Evolutionary conservation across 2,888 invertebrate genomes (phyloP).

Genomic region (Urechis unicinctus): DNA sequence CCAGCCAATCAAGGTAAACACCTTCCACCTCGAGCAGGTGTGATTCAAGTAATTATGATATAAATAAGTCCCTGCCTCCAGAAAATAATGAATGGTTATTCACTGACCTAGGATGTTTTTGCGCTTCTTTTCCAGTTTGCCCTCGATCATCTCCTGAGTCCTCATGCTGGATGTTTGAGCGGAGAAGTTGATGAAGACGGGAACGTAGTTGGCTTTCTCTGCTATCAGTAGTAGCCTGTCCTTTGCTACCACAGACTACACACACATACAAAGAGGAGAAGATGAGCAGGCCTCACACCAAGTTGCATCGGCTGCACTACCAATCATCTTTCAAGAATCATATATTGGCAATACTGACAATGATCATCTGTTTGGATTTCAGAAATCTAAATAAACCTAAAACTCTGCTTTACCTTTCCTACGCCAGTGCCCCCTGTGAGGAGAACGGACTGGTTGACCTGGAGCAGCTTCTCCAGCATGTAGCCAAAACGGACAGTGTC

Average conservation of each 20-base stretch:
- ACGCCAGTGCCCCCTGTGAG: conserved; percentile 80
- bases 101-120: conserved; percentile 51
- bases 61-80: no score
- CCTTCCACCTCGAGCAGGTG: no score
- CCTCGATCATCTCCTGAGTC: conserved; percentile 78
- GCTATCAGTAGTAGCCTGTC: conserved; percentile 65
- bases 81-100: no score
- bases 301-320: neutral
- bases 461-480: conserved; percentile 68
- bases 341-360: no score
- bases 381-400: no score
- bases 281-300: neutral
- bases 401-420: conserved; percentile 10
- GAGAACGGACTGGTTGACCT: conserved; percentile 70
- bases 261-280: conserved; percentile 4
- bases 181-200: conserved; percentile 79
- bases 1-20: no score
- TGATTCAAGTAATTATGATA: no score
- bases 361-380: no score
- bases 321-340: no score
- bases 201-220: conserved; percentile 61
- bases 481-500: conserved; percentile 83
- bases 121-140: conserved; percentile 75
- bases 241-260: conserved; percentile 73
- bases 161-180: conserved; percentile 81